Percentiles rank a stretch among this genome's conserved stretches.
Evolutionary conservation across 2,797 vertebrate genomes (phyloP).

Genomic region (Carcharodon carcharias): DNA sequence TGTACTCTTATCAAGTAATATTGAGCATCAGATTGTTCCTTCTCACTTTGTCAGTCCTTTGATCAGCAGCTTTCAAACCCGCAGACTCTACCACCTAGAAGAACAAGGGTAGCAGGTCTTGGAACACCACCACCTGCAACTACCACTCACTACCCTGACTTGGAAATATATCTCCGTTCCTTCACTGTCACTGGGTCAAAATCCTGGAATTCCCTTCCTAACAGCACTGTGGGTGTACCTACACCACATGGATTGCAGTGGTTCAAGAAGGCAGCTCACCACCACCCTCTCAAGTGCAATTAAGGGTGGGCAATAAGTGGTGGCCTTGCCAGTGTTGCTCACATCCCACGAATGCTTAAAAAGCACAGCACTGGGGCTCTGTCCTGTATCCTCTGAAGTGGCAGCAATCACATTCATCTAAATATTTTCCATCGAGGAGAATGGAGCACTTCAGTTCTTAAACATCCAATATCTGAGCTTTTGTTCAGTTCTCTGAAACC

Average conservation of each 20-base stretch:
- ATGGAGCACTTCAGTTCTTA: slow-evolving; percentile 16
- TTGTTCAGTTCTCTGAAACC: background rate
- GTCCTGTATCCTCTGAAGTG: background rate
- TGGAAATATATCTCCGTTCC: too few relatives aligned
- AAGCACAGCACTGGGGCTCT: background rate
- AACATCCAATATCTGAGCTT: background rate
- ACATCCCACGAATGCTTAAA: background rate
- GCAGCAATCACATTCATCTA: background rate
- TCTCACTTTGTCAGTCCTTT: background rate
- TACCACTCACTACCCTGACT: background rate
- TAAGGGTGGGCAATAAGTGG: background rate
- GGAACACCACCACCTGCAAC: background rate
- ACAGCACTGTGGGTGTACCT: background rate
- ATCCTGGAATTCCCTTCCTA: background rate
- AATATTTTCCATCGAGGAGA: background rate
- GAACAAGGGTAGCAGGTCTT: background rate
- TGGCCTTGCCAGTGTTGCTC: background rate
- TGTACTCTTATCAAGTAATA: background rate
- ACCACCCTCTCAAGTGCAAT: background rate
- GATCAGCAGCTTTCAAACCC: too few relatives aligned
- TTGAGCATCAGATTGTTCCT: background rate
- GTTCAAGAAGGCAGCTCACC: background rate
- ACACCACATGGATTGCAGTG: background rate
- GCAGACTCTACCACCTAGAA: background rate
- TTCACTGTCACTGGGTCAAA: too few relatives aligned